These are phyloP conservation scores for Brachionichthys hirsutus DNA, from an alignment of 2,113 vertebrate genomes.

Conservation along the genomic window DNA sequence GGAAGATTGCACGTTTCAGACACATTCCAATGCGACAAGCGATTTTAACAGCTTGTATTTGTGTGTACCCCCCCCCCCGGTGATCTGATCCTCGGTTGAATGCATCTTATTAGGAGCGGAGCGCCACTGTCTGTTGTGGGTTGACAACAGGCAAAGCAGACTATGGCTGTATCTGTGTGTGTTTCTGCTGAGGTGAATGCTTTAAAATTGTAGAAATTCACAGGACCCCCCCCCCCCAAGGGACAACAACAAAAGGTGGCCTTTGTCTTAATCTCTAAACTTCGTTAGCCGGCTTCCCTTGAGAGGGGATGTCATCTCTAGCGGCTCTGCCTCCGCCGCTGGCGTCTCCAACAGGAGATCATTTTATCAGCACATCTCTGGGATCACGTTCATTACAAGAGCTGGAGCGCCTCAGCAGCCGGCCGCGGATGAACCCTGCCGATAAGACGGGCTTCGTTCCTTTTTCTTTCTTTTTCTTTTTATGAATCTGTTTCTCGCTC, in stretches of 20 bases:
- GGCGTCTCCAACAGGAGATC: too few species aligned
- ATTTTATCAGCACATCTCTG: conserved; percentile 52
- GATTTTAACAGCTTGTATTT: neutral
- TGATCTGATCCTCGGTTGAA: conserved; percentile 38
- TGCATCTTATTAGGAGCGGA: conserved; percentile 40
- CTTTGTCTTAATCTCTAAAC: conserved; percentile 35
- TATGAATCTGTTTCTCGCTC: neutral
- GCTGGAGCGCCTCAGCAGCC: conserved; percentile 27
- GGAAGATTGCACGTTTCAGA: conserved; percentile 22
- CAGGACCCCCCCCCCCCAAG: neutral
- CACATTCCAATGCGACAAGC: conserved; percentile 11
- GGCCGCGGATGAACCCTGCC: conserved; percentile 39
- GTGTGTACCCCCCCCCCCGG: conserved; percentile 1
- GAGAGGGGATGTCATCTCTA: conserved; percentile 3
- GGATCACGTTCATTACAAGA: conserved; percentile 60
- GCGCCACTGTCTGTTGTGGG: conserved; percentile 45
- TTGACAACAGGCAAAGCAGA: conserved; percentile 41
- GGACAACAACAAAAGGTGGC: conserved; percentile 25
- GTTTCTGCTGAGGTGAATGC: neutral
- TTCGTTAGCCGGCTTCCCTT: neutral
- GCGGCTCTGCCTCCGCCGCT: conserved; percentile 4
- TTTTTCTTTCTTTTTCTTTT: conserved; percentile 22
- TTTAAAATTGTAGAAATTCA: conserved; percentile 1
- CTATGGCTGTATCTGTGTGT: neutral
- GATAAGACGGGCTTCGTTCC: conserved; percentile 35